These are phyloP conservation scores for Crypturellus undulatus DNA, from an alignment of 2,113 vertebrate species.

Conservation along the genomic window DNA sequence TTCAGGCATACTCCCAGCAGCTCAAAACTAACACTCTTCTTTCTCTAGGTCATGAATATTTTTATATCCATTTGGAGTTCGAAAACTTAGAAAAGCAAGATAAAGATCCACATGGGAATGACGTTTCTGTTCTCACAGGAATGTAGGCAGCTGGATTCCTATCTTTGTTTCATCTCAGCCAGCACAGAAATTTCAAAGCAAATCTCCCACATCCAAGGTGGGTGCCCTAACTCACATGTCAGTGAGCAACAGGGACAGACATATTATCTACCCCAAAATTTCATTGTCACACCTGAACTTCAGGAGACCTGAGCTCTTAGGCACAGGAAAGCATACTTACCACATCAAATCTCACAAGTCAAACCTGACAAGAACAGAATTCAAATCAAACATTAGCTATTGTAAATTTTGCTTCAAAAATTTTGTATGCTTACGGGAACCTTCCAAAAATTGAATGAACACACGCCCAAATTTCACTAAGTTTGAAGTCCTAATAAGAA, in stretches of 20 bases:
- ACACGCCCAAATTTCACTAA: background rate
- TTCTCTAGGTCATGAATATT: background rate
- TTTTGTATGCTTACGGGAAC: background rate
- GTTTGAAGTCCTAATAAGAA: background rate
- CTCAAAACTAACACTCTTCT: fast-evolving
- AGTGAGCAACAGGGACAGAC: background rate
- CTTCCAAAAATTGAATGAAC: fast-evolving
- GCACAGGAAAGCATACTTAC: background rate
- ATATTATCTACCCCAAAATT: background rate
- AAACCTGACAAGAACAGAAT: background rate
- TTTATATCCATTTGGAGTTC: background rate
- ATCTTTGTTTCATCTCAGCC: background rate
- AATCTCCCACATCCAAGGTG: background rate
- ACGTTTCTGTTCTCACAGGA: background rate
- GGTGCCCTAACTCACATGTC: background rate
- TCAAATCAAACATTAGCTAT: background rate
- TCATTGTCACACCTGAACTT: background rate
- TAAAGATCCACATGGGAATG: fast-evolving
- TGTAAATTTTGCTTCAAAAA: background rate
- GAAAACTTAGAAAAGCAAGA: background rate
- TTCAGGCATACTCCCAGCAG: background rate
- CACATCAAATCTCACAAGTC: background rate
- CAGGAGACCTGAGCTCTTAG: background rate
- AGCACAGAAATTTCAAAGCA: background rate
- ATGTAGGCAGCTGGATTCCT: background rate